Evolutionary conservation across 2,888 invertebrate species (phyloP), one percentile per base, ranked within the genome.

Genomic region (Prosopocoilus inquinatus): DNA sequence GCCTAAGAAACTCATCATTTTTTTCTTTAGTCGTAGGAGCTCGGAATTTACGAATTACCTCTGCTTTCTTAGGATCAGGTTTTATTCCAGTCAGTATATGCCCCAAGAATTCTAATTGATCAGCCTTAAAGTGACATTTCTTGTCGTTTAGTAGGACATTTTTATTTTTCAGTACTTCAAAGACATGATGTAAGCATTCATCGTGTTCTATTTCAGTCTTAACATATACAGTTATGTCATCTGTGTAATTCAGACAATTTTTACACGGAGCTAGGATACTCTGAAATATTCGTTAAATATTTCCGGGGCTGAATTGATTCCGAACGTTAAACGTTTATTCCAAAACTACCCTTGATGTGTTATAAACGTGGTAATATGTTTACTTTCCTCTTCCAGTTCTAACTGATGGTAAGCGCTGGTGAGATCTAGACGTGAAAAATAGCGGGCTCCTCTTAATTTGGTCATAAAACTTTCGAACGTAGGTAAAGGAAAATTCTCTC

Each of bases 281-380:
- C 61, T 72, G 64, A 44, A 70, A 59, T 3, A 62, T 61, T 52
- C 64, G 55, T 56, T 73, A 44, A 59, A 69, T 35, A 64, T 67
- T 53, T 65, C 66, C 7, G 69, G 67, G 5, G 69, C 67, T 4
- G 69, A 74, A 16, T 70, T 69, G 0, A 73, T 67, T 0, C 73
- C 72, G 55, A 75, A 75, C 66, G 73, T 65, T 2, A 74, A 48
- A 9, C 73, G 53, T 55, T 73, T 74, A 46, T 70, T n/a, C n/a
- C n/a, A n/a, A n/a, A n/a, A n/a, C n/a, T n/a, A n/a, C n/a, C n/a
- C n/a, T n/a, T n/a, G n/a, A n/a, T n/a, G n/a, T n/a, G n/a, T n/a
- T n/a, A n/a, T n/a, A n/a, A n/a, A n/a, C n/a, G n/a, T n/a, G n/a
- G n/a, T n/a, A n/a, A n/a, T n/a, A 16, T 12, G 43, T 48, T 12